These are phyloP conservation scores for Tyto alba DNA, from an alignment of 2,113 vertebrate species.

Conservation along the genomic window DNA sequence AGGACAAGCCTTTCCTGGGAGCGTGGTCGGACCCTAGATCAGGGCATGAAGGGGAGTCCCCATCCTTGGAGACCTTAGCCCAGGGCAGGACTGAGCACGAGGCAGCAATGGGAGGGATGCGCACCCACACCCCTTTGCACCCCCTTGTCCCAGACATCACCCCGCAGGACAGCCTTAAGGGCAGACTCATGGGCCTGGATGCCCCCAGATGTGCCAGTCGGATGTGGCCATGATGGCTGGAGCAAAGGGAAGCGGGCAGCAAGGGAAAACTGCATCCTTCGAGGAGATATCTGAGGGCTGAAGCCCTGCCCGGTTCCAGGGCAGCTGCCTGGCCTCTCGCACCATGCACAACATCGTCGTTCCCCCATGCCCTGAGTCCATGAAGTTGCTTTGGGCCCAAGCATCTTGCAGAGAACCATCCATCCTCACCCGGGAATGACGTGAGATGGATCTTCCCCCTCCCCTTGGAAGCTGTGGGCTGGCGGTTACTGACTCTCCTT, in stretches of 20 bases:
- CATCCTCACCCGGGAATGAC: not conserved
- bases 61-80: not conserved
- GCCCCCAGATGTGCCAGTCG: not conserved
- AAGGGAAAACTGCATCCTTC: not conserved
- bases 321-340: not conserved
- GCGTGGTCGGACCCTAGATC: not conserved
- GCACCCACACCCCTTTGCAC: not conserved
- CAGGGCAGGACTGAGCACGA: not conserved
- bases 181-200: not conserved
- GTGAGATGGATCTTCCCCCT: not conserved
- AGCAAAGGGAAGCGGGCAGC: not conserved
- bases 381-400: not conserved
- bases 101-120: not conserved
- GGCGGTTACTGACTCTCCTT: not conserved
- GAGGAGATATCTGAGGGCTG: not conserved
- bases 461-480: not conserved
- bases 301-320: not conserved
- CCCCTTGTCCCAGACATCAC: not conserved
- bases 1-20: not conserved
- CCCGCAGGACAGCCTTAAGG: not conserved
- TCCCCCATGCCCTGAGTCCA: accelerated
- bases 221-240: accelerated
- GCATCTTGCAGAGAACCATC: not conserved
- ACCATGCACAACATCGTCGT: not conserved
- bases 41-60: too few relatives aligned